Conservation (phyloP, 2,888 invertebrate species). For the Drosophila meridiana region DNA sequence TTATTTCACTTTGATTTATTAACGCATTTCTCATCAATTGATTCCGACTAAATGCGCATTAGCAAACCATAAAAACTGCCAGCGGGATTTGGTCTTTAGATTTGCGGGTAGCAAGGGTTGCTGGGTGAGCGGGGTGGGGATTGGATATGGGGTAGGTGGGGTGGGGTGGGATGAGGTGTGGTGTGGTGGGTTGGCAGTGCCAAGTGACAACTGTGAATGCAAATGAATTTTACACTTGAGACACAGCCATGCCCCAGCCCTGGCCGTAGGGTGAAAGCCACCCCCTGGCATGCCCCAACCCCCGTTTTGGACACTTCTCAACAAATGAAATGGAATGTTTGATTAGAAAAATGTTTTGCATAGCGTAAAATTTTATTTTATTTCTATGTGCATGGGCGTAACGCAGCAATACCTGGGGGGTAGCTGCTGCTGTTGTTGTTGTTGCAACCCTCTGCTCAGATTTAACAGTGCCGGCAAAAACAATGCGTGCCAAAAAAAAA, state of each 20-base stretch:
- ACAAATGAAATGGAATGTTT: constrained; percentile 79
- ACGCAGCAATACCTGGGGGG: constrained; percentile 49
- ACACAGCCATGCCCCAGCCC: constrained; percentile 25
- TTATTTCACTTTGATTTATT: constrained; percentile 58
- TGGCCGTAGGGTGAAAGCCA: neutral
- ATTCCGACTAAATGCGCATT: constrained; percentile 75
- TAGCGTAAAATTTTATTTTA: constrained; percentile 74
- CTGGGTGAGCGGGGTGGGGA: neutral
- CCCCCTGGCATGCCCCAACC: neutral
- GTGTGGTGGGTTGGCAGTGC: neutral
- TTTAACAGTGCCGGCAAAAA: constrained; percentile 52
- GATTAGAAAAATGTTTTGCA: constrained; percentile 81
- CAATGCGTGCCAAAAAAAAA: constrained; percentile 68
- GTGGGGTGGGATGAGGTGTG: neutral
- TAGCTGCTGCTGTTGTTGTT: neutral
- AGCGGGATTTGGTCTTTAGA: constrained; percentile 11
- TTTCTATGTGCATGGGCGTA: constrained; percentile 58
- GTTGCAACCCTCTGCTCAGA: constrained; percentile 61
- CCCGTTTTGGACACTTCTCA: constrained; percentile 30
- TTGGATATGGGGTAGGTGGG: neutral
- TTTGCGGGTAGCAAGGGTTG: neutral
- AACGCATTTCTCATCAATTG: constrained; percentile 69
- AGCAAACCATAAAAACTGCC: constrained; percentile 53
- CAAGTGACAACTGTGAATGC: constrained; percentile 57
- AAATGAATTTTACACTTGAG: constrained; percentile 81